phyloP scores from a whole-genome alignment of 92 coral and sea anemone species.

The Plumapathes pennacea region DNA sequence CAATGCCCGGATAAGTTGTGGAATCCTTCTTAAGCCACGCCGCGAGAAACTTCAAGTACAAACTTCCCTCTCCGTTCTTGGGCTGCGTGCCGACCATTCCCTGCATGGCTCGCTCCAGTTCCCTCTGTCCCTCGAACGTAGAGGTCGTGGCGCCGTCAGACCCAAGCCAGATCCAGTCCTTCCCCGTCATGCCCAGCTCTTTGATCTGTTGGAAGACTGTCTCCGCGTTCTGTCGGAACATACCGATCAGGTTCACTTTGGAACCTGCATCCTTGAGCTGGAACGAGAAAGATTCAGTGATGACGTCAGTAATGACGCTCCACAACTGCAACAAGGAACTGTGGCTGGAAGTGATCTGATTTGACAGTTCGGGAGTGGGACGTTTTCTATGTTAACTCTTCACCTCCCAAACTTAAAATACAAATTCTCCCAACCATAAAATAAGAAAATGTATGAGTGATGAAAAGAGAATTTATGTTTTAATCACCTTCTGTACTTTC shows the following conservation, averaged over 20 bases:
- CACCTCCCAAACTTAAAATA: too few relatives aligned
- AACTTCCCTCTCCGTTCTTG: slow-evolving; percentile 91
- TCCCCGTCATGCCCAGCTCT: slow-evolving; percentile 97
- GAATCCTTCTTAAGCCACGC: slow-evolving; percentile 89
- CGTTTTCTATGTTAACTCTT: too few relatives aligned
- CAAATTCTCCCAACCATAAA: too few relatives aligned
- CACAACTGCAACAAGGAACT: too few relatives aligned
- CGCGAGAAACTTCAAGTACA: slow-evolving; percentile 80
- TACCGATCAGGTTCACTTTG: slow-evolving; percentile 86
- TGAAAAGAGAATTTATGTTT: too few relatives aligned
- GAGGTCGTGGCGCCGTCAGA: slow-evolving; percentile 93
- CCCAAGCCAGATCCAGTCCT: slow-evolving; percentile 97
- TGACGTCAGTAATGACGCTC: too few relatives aligned
- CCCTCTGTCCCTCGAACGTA: slow-evolving; percentile 79
- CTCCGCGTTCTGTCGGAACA: slow-evolving; percentile 98
- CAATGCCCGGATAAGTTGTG: slow-evolving; percentile 74
- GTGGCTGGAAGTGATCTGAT: too few relatives aligned
- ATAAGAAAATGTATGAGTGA: too few relatives aligned
- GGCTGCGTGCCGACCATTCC: slow-evolving; percentile 99
- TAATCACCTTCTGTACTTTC: slow-evolving; percentile 80
- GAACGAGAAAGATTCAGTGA: neutral
- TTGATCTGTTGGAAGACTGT: slow-evolving; percentile 97
- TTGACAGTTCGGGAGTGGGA: too few relatives aligned
- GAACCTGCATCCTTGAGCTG: slow-evolving; percentile 85
- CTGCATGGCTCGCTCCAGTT: slow-evolving; percentile 88